Percentiles rank a stretch among this genome's conserved stretches.
Evolutionary conservation across 2,113 vertebrate genomes (phyloP).

Genomic region (Burhinus bistriatus): DNA sequence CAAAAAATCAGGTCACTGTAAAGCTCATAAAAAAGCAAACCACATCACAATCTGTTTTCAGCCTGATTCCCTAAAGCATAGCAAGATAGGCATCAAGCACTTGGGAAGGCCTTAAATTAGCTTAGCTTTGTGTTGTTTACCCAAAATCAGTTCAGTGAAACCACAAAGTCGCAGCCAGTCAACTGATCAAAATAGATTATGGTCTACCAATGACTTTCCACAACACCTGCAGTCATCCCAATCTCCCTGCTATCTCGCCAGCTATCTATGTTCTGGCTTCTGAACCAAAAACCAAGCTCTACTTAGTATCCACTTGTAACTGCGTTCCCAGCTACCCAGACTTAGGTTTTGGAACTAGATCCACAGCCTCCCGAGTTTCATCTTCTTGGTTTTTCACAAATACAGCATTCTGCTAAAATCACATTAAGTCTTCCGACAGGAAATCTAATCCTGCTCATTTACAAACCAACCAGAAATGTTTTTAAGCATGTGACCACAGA

Average conservation of each 20-base stretch:
- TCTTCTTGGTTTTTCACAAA: background rate
- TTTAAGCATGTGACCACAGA: background rate
- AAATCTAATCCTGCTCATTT: background rate
- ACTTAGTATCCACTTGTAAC: background rate
- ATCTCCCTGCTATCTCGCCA: background rate
- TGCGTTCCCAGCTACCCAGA: background rate
- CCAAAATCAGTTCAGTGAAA: constrained; percentile 26
- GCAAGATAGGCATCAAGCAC: constrained; percentile 4
- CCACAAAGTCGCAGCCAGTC: background rate
- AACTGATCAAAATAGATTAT: background rate
- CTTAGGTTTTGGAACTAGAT: background rate
- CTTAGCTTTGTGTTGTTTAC: constrained; percentile 32
- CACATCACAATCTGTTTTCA: background rate
- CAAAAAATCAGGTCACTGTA: constrained; percentile 29
- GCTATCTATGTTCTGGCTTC: background rate
- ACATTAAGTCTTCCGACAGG: background rate
- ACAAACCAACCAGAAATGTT: background rate
- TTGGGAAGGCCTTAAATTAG: constrained; percentile 32
- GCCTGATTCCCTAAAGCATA: background rate
- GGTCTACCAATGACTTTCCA: background rate
- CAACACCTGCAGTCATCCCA: background rate
- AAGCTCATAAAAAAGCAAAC: constrained; percentile 39
- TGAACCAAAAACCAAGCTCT: background rate
- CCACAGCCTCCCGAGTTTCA: background rate
- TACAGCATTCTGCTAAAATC: background rate